phyloP scores from a whole-genome alignment of 1,140 invertebrate genomes.

The Luehdorfia chinensis region DNA sequence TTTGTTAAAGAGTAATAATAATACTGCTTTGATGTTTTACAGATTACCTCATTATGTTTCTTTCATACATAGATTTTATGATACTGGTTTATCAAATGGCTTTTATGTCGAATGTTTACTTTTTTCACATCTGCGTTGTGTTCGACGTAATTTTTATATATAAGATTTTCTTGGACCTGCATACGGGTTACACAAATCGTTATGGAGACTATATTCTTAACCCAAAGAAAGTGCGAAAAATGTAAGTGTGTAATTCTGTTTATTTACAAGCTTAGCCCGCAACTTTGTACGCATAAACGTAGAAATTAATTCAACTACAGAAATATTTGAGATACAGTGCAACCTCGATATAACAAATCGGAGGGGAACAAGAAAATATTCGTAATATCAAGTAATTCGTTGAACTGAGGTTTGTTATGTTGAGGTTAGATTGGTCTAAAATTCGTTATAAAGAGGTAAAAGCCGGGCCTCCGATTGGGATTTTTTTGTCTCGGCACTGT shows the following conservation, averaged over 20 bases:
- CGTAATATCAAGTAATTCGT: too few relatives aligned
- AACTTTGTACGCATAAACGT: too few relatives aligned
- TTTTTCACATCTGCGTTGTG: constrained; percentile 48
- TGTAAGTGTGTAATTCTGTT: constrained; percentile 53
- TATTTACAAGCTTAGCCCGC: too few relatives aligned
- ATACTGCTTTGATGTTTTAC: too few relatives aligned
- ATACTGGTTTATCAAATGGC: constrained; percentile 64
- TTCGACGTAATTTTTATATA: constrained; percentile 52
- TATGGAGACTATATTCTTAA: constrained; percentile 66
- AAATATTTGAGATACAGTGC: too few relatives aligned
- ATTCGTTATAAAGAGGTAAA: too few relatives aligned
- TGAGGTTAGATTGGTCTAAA: too few relatives aligned
- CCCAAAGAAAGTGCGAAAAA: constrained; percentile 57
- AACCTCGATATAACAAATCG: too few relatives aligned
- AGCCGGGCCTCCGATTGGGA: constrained; percentile 41
- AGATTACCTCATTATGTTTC: constrained; percentile 53
- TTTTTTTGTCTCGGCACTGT: constrained; percentile 42
- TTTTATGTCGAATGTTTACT: constrained; percentile 51
- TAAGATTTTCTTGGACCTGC: constrained; percentile 58
- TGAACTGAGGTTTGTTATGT: too few relatives aligned
- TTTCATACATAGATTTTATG: constrained; percentile 60
- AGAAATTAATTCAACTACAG: too few relatives aligned
- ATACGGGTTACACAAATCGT: constrained; percentile 62
- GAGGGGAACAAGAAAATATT: too few relatives aligned
- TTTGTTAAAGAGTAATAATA: too few relatives aligned